phyloP scores from a whole-genome alignment of 2,888 invertebrate genomes.

The Anorthoa munda region DNA sequence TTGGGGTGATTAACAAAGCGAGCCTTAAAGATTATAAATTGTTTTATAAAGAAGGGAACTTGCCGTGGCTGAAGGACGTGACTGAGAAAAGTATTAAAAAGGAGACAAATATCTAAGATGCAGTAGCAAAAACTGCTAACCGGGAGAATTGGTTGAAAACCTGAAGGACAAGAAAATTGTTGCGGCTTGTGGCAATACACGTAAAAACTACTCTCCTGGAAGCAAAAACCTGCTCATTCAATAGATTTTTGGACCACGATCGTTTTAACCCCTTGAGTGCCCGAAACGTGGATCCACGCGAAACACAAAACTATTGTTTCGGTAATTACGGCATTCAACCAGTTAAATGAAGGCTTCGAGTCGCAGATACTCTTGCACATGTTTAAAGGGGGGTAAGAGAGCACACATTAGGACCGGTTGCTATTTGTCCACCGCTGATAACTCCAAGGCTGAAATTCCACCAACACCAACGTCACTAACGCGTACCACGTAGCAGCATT shows the following conservation, averaged over 20 bases:
- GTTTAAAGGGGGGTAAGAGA: background rate
- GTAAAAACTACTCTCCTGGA: background rate
- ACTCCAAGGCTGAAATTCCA: conserved; percentile 22
- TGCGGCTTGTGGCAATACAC: background rate
- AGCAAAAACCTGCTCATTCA: background rate
- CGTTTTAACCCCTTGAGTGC: too few relatives aligned
- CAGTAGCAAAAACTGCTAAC: background rate
- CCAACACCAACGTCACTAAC: conserved; percentile 19
- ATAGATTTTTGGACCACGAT: background rate
- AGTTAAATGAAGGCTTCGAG: background rate
- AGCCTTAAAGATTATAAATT: background rate
- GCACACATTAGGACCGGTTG: conserved; percentile 20
- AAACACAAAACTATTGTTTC: too few relatives aligned
- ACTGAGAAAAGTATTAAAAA: background rate
- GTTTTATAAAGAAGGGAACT: too few relatives aligned
- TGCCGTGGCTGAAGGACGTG: too few relatives aligned
- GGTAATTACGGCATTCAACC: too few relatives aligned
- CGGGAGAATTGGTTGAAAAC: background rate
- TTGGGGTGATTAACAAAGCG: too few relatives aligned
- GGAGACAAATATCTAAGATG: background rate
- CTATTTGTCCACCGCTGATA: conserved; percentile 30
- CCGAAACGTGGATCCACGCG: too few relatives aligned
- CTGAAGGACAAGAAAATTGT: too few relatives aligned
- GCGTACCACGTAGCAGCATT: background rate
- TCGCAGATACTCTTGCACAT: background rate